These are phyloP conservation scores for Neolamprologus longior DNA, from an alignment of 2,113 vertebrate species.

Conservation along the genomic window DNA sequence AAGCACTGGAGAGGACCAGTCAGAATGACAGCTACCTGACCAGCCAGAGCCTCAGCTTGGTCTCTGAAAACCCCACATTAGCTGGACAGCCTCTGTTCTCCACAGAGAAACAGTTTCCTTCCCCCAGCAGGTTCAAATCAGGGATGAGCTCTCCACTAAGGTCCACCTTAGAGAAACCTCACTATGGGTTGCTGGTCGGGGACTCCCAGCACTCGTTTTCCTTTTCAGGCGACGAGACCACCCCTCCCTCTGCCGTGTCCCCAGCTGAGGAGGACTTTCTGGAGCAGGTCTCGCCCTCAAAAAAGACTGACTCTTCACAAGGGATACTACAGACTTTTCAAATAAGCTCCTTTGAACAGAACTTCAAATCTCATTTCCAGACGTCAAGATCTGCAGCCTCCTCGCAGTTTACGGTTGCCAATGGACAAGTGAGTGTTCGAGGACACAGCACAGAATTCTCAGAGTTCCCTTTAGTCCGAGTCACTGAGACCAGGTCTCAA, in stretches of 20 bases:
- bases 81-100: conserved; percentile 89
- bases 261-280: conserved; percentile 95
- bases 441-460: conserved; percentile 91
- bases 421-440: conserved; percentile 91
- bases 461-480: conserved; percentile 93
- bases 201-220: conserved; percentile 96
- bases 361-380: conserved; percentile 92
- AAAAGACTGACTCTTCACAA: conserved; percentile 90
- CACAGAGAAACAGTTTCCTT: conserved; percentile 90
- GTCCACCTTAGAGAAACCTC: conserved; percentile 92
- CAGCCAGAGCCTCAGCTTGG: conserved; percentile 92
- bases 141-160: conserved; percentile 92
- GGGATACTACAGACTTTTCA: conserved; percentile 92
- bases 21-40: conserved; percentile 99
- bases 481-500: conserved; percentile 91
- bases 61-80: conserved; percentile 88
- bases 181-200: conserved; percentile 92
- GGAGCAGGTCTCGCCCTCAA: conserved; percentile 92
- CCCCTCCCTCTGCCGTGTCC: conserved; percentile 86
- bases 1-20: conserved; percentile 98
- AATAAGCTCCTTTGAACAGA: conserved; percentile 93
- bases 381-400: conserved; percentile 83
- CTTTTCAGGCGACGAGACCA: conserved; percentile 93
- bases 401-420: conserved; percentile 91
- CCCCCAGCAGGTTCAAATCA: conserved; percentile 89